Evolutionary conservation across 2,888 invertebrate species (phyloP), one percentile per base, ranked within the genome.

Genomic region (Andrena fulva): DNA sequence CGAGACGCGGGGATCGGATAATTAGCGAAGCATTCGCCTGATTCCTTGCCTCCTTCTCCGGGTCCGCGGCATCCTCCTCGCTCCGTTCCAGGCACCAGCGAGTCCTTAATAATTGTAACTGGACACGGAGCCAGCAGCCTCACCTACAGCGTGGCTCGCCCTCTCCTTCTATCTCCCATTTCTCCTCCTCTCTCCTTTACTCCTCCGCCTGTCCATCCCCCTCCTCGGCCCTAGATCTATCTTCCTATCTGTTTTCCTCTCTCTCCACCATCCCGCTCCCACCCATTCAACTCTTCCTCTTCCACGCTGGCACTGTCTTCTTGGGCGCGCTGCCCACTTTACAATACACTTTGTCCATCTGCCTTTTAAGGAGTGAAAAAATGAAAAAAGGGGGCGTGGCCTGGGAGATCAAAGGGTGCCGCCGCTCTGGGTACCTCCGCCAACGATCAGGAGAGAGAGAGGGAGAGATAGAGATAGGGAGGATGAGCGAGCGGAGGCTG

Each of bases 301-400:
- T 70, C 69, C 66, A 88, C 89, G 89, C 90, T 86, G 87, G 42
- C 42, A 87, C 87, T 88, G 90, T 88, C 88, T 89, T 83, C 76
- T 75, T 68, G 85, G 80, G 84, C 83, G 80, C 91, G 93, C 93
- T 94, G 94, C 93, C 93, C 93, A 94, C 93, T 94, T 93, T 94
- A 93, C 94, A 93, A 93, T 93, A 93, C 93, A 94, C 93, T 94
- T 93, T 93, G 93, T 94, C 94, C 94, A 93, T 94, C 94, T 94
- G 93, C 93, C 93, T 93, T 94, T 94, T 94, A 93, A 93, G 93
- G 93, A 93, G 93, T 91, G 93, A 93, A 93, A 93, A 93, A 93
- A 94, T 92, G 92, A 92, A 93, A 93, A 94, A 93, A 93, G 93
- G 90, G 92, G 93, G 93, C 93, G 93, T 93, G 92, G 92, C 89